A percentile compares a stretch with the other conserved stretches of the same genome.
Conservation (phyloP, 2,113 vertebrate species). For the Fulica atra region DNA sequence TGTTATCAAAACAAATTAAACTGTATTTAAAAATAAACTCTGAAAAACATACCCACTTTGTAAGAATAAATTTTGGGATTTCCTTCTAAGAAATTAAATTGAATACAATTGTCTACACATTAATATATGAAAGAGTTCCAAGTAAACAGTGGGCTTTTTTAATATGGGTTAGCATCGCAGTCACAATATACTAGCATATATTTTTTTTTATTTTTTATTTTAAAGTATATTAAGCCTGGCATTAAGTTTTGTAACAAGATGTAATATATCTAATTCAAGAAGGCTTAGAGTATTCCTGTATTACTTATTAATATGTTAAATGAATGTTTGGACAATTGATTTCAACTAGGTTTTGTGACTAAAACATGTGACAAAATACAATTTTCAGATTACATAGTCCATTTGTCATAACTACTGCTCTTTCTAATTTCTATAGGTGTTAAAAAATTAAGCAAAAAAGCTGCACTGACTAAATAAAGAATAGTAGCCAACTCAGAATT, state of each 20-base stretch:
- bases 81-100: background rate
- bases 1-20: background rate
- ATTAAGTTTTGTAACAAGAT: conserved; percentile 56
- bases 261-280: conserved; percentile 66
- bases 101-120: background rate
- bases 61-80: background rate
- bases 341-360: conserved; percentile 51
- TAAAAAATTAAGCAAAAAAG: conserved; percentile 38
- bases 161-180: background rate
- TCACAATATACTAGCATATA: background rate
- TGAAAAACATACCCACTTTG: background rate
- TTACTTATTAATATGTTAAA: conserved; percentile 69
- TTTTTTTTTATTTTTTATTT: conserved; percentile 36
- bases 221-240: conserved; percentile 43
- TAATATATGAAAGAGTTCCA: background rate
- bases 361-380: conserved; percentile 60
- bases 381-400: conserved; percentile 55
- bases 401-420: conserved; percentile 39
- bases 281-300: conserved; percentile 43
- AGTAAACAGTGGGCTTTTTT: background rate
- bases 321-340: conserved; percentile 63
- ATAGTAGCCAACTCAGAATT: background rate
- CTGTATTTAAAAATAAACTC: background rate
- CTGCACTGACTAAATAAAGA: background rate
- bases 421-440: conserved; percentile 16